Conservation (phyloP, 2,113 vertebrate species). For the Machaerirhynchus nigripectus region DNA sequence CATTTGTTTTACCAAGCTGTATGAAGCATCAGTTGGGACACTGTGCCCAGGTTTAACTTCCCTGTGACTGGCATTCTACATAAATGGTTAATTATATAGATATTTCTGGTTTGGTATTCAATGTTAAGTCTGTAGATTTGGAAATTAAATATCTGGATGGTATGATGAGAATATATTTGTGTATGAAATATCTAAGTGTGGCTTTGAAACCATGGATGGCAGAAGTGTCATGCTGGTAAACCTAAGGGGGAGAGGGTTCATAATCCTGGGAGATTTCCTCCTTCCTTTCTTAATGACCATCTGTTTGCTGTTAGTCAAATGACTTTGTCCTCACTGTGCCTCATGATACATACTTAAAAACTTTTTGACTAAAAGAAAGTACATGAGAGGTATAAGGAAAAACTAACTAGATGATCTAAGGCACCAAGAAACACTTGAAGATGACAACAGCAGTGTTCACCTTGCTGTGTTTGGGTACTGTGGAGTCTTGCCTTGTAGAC, state of each 20-base stretch:
- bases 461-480: not conserved
- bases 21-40: not conserved
- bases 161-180: not conserved
- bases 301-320: not conserved
- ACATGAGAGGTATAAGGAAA: not conserved
- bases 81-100: not conserved
- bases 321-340: not conserved
- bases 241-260: not conserved
- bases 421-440: not conserved
- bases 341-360: not conserved
- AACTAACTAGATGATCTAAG: not conserved
- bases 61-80: not conserved
- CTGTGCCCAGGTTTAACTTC: not conserved
- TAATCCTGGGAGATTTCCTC: not conserved
- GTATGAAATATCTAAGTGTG: not conserved
- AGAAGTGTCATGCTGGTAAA: not conserved
- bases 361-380: not conserved
- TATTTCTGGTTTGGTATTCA: not conserved
- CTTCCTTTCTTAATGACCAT: not conserved
- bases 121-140: not conserved
- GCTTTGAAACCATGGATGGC: not conserved
- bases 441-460: not conserved
- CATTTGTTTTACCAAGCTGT: not conserved
- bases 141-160: not conserved
- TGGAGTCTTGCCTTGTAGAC: not conserved